These are phyloP conservation scores for Pseudococcus jackbeardsleyi DNA, from an alignment of 2,888 invertebrate genomes.

Conservation along the genomic window DNA sequence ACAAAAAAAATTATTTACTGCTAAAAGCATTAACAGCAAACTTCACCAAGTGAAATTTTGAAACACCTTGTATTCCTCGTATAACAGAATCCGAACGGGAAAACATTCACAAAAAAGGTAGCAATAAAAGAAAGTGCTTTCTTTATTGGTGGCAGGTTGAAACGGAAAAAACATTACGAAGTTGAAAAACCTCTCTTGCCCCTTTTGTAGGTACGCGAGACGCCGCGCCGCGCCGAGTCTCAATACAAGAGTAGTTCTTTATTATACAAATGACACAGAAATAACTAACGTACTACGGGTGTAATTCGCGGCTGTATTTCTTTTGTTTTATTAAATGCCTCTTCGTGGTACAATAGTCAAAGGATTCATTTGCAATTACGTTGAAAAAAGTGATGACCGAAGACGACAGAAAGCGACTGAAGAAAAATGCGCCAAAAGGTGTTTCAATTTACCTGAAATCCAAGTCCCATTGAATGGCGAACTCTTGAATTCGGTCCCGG, in stretches of 20 bases:
- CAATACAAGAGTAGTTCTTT: conserved; percentile 14
- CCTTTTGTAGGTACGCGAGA: neutral
- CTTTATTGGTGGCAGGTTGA: conserved; percentile 34
- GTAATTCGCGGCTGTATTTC: conserved; percentile 29
- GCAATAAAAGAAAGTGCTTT: conserved; percentile 54
- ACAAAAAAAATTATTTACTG: neutral
- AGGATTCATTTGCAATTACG: conserved; percentile 26
- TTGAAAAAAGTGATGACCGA: neutral
- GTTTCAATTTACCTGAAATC: conserved; percentile 76
- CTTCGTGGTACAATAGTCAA: conserved; percentile 10
- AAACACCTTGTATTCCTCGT: neutral
- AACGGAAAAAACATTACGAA: conserved; percentile 41
- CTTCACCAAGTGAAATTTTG: neutral
- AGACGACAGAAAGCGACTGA: neutral
- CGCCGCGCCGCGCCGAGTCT: neutral
- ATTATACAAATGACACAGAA: conserved; percentile 54
- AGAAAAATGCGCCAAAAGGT: neutral
- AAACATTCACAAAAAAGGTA: neutral
- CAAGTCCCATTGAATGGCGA: conserved; percentile 83
- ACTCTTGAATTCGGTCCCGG: conserved; percentile 69
- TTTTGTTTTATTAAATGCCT: conserved; percentile 32
- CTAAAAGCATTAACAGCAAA: neutral
- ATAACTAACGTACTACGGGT: conserved; percentile 9
- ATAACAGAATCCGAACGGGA: neutral
- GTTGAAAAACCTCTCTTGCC: conserved; percentile 30